Evolutionary conservation across 2,888 invertebrate species (phyloP), one percentile per base, ranked within the genome.

Genomic region (Tetrapedia diversipes): DNA sequence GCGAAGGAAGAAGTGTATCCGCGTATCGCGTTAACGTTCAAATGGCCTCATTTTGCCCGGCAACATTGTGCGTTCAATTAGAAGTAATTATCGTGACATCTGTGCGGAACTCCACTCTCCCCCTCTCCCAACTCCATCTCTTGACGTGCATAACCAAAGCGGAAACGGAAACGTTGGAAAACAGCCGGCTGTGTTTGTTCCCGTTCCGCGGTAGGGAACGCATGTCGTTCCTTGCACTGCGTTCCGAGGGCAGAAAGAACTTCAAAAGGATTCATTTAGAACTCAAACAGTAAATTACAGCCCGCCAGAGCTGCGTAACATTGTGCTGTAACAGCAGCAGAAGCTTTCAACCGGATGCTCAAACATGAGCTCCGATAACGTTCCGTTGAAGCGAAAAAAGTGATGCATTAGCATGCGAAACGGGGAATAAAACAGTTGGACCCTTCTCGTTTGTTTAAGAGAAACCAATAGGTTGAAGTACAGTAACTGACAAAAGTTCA

Each of bases 121-220:
- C n/a, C n/a, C n/a, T n/a, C n/a, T n/a, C n/a, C n/a, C n/a, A n/a
- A n/a, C n/a, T n/a, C n/a, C n/a, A n/a, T n/a, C n/a, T n/a, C n/a
- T n/a, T n/a, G n/a, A n/a, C n/a, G n/a, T n/a, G n/a, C n/a, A 45
- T n/a, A 24, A 19, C 6, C n/a, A 34, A 16, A 27, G 16, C 34
- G n/a, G n/a, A n/a, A 24, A 63, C 27, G 24, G n/a, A 57, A 37
- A 37, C 34, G 24, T 49, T 49, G 27, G 19, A 11, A 39, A 63
- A 37, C 14, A 37, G 3, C 2, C 11, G 4, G 27, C 34, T 45
- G 53, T 41, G 29, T 22, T 51, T 19, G 27, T n/a, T 29, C n/a
- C 24, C 27, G 47, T 47, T 43, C 24, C 22, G 16, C 7, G 16
- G 4, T 22, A 45, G 16, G 22, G n/a, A 32, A 14, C 59, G 1